phyloP scores from a whole-genome alignment of 2,113 vertebrate species.

The Psittacus erithacus region DNA sequence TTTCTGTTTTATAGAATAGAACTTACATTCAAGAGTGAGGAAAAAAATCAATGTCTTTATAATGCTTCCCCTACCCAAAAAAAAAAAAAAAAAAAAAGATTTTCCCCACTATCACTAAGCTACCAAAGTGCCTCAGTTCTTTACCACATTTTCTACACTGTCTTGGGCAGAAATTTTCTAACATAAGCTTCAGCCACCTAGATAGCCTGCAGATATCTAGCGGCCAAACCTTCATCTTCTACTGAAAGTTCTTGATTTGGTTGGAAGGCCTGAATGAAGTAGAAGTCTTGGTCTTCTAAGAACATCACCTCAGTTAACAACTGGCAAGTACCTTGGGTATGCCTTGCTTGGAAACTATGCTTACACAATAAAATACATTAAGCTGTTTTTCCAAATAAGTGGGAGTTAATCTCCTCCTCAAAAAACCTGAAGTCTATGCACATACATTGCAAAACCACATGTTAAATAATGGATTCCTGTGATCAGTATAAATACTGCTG shows the following conservation, averaged over 20 bases:
- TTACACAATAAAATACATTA: background rate
- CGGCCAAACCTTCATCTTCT: background rate
- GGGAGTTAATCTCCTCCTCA: background rate
- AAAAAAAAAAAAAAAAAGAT: background rate
- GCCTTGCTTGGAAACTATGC: background rate
- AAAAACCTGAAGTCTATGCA: background rate
- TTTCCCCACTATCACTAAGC: background rate
- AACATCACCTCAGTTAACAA: background rate
- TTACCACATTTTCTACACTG: background rate
- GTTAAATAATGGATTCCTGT: background rate
- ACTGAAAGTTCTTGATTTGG: background rate
- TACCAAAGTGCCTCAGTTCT: background rate
- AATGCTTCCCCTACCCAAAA: no score
- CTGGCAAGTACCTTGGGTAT: background rate
- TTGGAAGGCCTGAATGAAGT: background rate
- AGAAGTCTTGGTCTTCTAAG: background rate
- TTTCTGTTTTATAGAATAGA: background rate
- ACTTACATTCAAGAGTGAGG: background rate
- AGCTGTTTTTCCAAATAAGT: background rate
- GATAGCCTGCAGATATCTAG: background rate
- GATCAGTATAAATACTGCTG: background rate
- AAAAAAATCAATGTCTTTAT: background rate
- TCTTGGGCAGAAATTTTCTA: background rate
- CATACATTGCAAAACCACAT: background rate
- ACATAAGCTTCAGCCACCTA: background rate